Evolutionary conservation across 2,113 vertebrate genomes (phyloP).

Genomic region (Mus spicilegus): DNA sequence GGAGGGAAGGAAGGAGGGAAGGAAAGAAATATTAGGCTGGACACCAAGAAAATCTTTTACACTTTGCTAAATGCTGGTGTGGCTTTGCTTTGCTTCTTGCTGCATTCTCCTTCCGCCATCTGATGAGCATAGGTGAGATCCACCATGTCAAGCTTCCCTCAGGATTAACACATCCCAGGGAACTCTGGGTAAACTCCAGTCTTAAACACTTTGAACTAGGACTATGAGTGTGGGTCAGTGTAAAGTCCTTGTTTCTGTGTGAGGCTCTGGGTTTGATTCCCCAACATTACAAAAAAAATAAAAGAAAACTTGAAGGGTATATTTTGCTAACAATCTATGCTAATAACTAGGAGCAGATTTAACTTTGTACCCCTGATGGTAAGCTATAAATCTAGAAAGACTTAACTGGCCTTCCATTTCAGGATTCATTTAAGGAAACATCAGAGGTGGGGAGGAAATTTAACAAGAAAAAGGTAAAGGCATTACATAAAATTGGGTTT

Average conservation of each 20-base stretch:
- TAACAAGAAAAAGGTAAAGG: constrained; percentile 65
- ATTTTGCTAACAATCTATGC: constrained; percentile 62
- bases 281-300: background rate
- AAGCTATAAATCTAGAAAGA: constrained; percentile 55
- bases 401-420: constrained; percentile 62
- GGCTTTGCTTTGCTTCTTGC: background rate
- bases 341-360: constrained; percentile 58
- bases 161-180: constrained; percentile 16
- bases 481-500: constrained; percentile 49
- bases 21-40: background rate
- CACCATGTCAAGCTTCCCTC: background rate
- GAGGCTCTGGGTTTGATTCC: background rate
- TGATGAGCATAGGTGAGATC: background rate
- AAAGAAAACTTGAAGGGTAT: background rate
- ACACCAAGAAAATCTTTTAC: constrained; percentile 23
- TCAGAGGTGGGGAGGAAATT: constrained; percentile 39
- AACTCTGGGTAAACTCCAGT: constrained; percentile 6
- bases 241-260: background rate
- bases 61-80: constrained; percentile 40
- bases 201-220: constrained; percentile 39
- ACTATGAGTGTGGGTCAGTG: background rate
- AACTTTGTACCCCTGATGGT: constrained; percentile 61
- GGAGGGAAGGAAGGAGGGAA: background rate
- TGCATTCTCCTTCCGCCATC: constrained; percentile 50
- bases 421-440: constrained; percentile 65